Evolutionary conservation across 35 echinoderm and acorn worm genomes (phyloP).

Genomic region (Lytechinus variegatus): DNA sequence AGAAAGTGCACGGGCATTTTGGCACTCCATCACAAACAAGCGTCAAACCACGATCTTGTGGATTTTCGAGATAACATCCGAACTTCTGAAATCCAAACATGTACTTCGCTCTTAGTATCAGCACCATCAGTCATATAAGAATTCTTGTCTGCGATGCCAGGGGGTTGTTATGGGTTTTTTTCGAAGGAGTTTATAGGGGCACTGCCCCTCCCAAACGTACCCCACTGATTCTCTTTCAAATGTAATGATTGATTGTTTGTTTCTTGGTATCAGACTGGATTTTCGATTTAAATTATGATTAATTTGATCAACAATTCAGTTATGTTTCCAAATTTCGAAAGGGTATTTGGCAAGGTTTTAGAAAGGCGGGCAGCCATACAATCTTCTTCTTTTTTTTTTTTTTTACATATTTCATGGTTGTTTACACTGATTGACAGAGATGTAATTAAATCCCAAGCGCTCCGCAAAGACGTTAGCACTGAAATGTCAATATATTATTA

Average conservation of each 20-base stretch:
- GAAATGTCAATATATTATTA: not conserved
- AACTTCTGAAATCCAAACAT: conserved; percentile 2
- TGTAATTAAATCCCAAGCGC: not conserved
- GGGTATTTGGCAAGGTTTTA: too few species aligned
- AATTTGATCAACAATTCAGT: not conserved
- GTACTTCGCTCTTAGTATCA: not conserved
- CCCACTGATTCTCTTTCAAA: not conserved
- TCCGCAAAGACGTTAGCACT: not conserved
- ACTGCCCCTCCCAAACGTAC: not conserved
- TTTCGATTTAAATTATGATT: not conserved
- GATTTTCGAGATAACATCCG: not conserved
- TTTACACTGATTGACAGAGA: not conserved
- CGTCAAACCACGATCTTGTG: not conserved
- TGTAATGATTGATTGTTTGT: not conserved
- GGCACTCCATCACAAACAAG: not conserved
- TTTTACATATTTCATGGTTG: not conserved
- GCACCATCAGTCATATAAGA: not conserved
- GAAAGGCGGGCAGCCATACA: not conserved
- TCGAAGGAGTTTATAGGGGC: not conserved
- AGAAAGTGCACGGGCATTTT: conserved; percentile 2
- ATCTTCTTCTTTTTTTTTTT: not conserved
- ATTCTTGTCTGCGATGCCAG: not conserved
- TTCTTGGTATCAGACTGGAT: not conserved
- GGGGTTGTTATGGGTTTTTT: not conserved
- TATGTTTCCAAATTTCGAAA: too few species aligned